These are phyloP conservation scores for Leucoma salicis DNA, from an alignment of 2,888 invertebrate genomes.

Conservation along the genomic window DNA sequence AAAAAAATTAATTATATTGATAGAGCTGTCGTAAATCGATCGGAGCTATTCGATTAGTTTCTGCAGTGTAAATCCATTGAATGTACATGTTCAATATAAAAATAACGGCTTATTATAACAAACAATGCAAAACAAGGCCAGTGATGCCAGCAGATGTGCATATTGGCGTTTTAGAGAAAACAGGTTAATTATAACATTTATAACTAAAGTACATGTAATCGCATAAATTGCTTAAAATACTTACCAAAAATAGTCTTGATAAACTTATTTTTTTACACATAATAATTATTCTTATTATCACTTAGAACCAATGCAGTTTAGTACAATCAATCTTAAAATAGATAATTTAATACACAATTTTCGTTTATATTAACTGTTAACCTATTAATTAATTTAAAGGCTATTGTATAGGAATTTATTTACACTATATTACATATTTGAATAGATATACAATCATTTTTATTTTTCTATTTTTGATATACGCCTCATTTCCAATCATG, in stretches of 20 bases:
- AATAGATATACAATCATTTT: conserved; percentile 31
- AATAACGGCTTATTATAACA: conserved; percentile 31
- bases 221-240: conserved; percentile 5
- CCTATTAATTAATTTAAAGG: conserved; percentile 8
- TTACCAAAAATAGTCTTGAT: conserved; percentile 14
- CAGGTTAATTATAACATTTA: conserved; percentile 22
- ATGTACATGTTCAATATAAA: conserved; percentile 33
- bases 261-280: conserved; percentile 13
- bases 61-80: conserved; percentile 13
- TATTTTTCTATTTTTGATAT: conserved; percentile 35
- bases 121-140: conserved; percentile 35
- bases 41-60: conserved; percentile 20
- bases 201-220: conserved; percentile 8
- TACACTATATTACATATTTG: conserved; percentile 24
- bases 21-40: conserved; percentile 23
- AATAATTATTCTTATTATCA: conserved; percentile 9
- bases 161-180: conserved; percentile 17
- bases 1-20: conserved; percentile 1
- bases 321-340: not conserved
- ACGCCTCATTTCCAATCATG: conserved; percentile 42
- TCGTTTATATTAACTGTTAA: not conserved
- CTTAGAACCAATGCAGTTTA: conserved; percentile 8
- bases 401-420: conserved; percentile 12
- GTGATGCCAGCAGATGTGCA: conserved; percentile 20
- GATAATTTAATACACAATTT: not conserved